Conservation (phyloP, 1,140 invertebrate genomes). For the Bombus balteatus region DNA sequence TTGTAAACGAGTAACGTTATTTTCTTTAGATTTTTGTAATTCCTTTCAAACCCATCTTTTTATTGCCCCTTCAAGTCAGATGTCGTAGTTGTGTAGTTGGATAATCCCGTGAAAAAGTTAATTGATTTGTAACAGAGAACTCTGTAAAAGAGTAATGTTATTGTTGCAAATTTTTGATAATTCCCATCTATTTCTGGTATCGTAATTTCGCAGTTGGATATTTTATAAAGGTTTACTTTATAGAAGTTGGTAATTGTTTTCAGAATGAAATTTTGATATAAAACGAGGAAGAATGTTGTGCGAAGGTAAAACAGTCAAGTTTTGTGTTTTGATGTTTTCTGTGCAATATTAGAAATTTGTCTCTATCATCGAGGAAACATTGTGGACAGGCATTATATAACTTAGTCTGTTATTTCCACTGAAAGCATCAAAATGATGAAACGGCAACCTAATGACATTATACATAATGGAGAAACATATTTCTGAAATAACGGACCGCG, state of each 20-base stretch:
- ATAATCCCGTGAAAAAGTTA: background rate
- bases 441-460: background rate
- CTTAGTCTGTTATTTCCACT: background rate
- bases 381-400: background rate
- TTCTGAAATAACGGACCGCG: background rate
- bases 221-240: too few relatives aligned
- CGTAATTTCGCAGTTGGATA: background rate
- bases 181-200: background rate
- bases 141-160: background rate
- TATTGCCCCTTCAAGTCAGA: background rate
- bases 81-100: background rate
- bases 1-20: background rate
- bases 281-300: too few relatives aligned
- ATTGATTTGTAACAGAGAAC: background rate
- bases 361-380: background rate
- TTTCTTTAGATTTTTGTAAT: background rate
- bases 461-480: background rate
- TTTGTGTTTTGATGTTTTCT: background rate
- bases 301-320: too few relatives aligned
- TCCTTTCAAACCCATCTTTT: background rate
- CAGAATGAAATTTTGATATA: too few relatives aligned
- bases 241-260: too few relatives aligned
- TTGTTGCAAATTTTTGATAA: background rate
- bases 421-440: slow-evolving; percentile 11
- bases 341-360: background rate